Percentiles rank a stretch among this genome's conserved stretches.
These are phyloP conservation scores for Glaucidium brasilianum DNA, from an alignment of 2,113 vertebrate species.

Conservation along the genomic window DNA sequence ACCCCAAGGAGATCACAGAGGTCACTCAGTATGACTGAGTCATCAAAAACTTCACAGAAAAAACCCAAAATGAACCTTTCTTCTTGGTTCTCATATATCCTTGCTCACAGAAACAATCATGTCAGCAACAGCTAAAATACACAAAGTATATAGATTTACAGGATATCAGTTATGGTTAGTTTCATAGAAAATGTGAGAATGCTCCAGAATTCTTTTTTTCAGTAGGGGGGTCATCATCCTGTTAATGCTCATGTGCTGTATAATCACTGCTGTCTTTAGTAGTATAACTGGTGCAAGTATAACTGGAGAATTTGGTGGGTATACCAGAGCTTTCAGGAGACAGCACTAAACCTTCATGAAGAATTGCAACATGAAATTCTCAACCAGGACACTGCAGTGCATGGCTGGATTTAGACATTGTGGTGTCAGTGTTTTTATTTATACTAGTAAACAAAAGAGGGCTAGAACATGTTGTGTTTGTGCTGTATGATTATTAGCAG, in stretches of 20 bases:
- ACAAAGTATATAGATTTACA: background rate
- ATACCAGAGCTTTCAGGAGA: background rate
- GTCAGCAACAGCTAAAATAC: background rate
- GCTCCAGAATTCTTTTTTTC: background rate
- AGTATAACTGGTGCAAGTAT: background rate
- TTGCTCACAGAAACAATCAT: background rate
- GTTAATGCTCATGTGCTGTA: background rate
- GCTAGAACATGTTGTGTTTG: background rate
- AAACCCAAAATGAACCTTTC: background rate
- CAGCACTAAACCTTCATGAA: background rate
- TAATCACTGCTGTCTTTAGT: background rate
- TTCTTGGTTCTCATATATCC: background rate
- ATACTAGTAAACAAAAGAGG: background rate
- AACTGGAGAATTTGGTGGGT: background rate
- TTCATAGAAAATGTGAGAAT: background rate
- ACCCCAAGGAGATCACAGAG: background rate
- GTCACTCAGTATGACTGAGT: background rate
- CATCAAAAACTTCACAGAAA: background rate
- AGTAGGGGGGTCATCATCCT: background rate
- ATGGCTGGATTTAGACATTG: background rate
- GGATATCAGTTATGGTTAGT: background rate
- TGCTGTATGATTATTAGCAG: background rate
- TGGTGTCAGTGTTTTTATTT: background rate
- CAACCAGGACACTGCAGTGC: background rate
- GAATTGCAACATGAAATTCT: background rate